Percentiles rank a stretch among this genome's conserved stretches.
These are phyloP conservation scores for Megaceryle alcyon DNA, from an alignment of 2,797 vertebrate species.

Conservation along the genomic window DNA sequence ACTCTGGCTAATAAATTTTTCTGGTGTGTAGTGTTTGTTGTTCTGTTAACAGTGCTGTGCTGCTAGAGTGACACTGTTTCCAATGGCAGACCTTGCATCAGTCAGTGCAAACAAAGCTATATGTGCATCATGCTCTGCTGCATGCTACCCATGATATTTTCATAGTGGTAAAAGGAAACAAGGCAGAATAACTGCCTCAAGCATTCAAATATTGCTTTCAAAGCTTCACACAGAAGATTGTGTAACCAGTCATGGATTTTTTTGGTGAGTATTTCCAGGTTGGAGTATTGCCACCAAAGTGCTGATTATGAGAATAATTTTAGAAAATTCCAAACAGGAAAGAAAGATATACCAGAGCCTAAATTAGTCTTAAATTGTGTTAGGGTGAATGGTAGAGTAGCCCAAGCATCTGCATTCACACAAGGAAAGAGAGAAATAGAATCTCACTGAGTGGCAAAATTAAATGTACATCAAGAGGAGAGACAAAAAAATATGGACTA, in stretches of 20 bases:
- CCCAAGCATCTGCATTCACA: background rate
- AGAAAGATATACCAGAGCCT: background rate
- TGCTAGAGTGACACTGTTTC: background rate
- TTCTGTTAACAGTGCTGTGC: background rate
- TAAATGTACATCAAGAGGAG: background rate
- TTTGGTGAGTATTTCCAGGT: background rate
- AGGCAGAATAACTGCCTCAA: background rate
- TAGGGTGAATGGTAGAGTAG: background rate
- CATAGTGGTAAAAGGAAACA: background rate
- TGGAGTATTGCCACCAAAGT: background rate
- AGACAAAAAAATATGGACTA: background rate
- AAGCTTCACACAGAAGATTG: background rate
- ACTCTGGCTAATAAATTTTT: background rate
- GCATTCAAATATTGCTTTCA: background rate
- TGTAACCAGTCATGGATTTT: background rate
- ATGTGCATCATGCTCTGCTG: background rate
- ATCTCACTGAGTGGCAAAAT: background rate
- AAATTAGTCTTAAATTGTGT: background rate
- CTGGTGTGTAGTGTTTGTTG: background rate
- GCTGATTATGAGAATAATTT: background rate
- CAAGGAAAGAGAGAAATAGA: background rate
- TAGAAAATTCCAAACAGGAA: background rate
- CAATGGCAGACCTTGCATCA: rapidly evolving
- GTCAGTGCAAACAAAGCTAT: background rate
- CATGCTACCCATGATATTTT: background rate